Evolutionary conservation across 2,113 vertebrate species (phyloP), one percentile per base, ranked within the genome.

Genomic region (Phycodurus eques): DNA sequence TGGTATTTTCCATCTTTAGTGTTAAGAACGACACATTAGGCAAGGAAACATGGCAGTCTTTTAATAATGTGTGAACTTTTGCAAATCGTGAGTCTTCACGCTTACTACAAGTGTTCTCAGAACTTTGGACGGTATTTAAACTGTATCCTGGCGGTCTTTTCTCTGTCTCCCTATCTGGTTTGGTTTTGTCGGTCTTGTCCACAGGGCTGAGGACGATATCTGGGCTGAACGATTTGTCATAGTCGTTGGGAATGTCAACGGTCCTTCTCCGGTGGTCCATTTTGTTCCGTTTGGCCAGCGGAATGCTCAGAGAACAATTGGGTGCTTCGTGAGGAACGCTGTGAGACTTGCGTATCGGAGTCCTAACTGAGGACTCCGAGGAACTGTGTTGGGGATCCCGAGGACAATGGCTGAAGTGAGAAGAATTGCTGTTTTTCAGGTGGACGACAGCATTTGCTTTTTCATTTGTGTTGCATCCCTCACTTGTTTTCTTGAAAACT

Each of bases 191-290:
- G 39, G 59, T 69, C 53, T 85, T 82, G 20, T 31, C 46, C 5
- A 15, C 5, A 59, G 47, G 31, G 17, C 9, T 66, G 39, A 84
- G 31, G 0, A 82, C 1, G 8, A 82, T 74, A 79, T 91, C 89
- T 5, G 90, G 89, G 17, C 83, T 84, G 33, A 91, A 91, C 65
- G 90, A 88, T 0, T 79, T 61, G 31, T 19, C 17, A 43, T 65
- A 39, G 19, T 88, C 79, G 17, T 81, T 35, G 1, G 17, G 15
- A 11, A 74, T 12, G 12, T 51, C 11, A 20, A n/a, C 5, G 42
- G 54, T 14, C 80, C 20, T 77, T 71, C 74, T 71, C 31, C 6
- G 6, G 2, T 68, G 76, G 33, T 7, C 13, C 8, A 12, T 9
- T 85, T 83, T 91, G 39, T 60, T 81, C n/a, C 19, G 68, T 68